Evolutionary conservation across 2,888 invertebrate species (phyloP).

Genomic region (Spatulosminthurus flaviceps): DNA sequence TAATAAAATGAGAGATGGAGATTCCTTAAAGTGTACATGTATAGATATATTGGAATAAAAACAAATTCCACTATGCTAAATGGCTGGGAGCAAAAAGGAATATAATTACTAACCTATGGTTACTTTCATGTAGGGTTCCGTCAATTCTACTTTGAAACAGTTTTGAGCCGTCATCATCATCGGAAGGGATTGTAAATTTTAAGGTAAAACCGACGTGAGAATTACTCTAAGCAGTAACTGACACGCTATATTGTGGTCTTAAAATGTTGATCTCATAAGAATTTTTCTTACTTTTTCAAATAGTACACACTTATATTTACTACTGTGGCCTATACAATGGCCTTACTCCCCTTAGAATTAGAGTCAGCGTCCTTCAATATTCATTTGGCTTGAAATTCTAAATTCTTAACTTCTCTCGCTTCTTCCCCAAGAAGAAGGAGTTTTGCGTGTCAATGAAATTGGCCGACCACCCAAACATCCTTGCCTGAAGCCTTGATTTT

Average conservation of each 20-base stretch:
- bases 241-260: slow-evolving; percentile 1
- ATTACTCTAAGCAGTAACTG: background rate
- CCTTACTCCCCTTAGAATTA: background rate
- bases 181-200: background rate
- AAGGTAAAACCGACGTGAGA: background rate
- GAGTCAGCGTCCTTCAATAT: background rate
- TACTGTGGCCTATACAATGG: no score
- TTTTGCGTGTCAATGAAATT: slow-evolving; percentile 37
- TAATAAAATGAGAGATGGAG: no score
- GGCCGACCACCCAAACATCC: slow-evolving; percentile 25
- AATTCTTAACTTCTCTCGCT: background rate
- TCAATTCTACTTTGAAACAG: background rate
- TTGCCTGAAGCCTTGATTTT: background rate
- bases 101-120: slow-evolving; percentile 39
- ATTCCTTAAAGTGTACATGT: background rate
- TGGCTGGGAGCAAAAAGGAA: slow-evolving; percentile 25
- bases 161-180: no score
- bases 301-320: background rate
- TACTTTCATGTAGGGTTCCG: background rate
- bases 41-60: background rate
- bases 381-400: background rate
- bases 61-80: background rate
- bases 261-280: background rate
- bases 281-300: background rate
- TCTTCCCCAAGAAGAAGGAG: background rate